A percentile compares a stretch with the other conserved stretches of the same genome.
These are phyloP conservation scores for Lepidothrix coronata DNA, from an alignment of 2,113 vertebrate genomes.

Conservation along the genomic window DNA sequence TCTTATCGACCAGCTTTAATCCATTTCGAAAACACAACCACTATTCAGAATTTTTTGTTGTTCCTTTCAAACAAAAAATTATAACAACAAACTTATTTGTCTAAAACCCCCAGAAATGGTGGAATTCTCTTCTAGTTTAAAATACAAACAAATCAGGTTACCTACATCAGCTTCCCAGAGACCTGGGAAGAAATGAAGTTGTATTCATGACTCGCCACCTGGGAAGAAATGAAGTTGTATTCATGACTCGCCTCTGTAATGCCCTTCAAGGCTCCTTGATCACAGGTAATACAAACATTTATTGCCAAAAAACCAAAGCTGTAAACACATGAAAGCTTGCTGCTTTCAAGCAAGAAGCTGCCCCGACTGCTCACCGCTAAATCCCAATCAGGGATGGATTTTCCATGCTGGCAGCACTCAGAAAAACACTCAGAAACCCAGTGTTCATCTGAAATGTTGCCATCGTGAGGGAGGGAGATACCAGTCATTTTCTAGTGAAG, in stretches of 20 bases:
- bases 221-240: background rate
- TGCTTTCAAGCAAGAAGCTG: background rate
- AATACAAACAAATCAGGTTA: background rate
- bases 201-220: background rate
- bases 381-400: constrained; percentile 56
- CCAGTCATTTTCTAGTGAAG: constrained; percentile 30
- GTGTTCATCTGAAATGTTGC: constrained; percentile 30
- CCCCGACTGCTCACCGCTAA: background rate
- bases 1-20: background rate
- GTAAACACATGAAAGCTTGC: background rate
- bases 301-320: background rate
- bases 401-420: constrained; percentile 28
- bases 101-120: background rate
- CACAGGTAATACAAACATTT: background rate
- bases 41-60: background rate
- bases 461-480: constrained; percentile 47
- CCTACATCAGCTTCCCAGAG: background rate
- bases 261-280: constrained; percentile 17
- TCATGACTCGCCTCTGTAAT: background rate
- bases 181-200: background rate
- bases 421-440: constrained; percentile 42
- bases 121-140: background rate
- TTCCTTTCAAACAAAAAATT: background rate
- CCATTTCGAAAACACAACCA: background rate
- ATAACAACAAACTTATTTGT: background rate